Base-by-base conservation (phyloP, 2,797 vertebrate species). In the Tamandua tetradactyla region DNA sequence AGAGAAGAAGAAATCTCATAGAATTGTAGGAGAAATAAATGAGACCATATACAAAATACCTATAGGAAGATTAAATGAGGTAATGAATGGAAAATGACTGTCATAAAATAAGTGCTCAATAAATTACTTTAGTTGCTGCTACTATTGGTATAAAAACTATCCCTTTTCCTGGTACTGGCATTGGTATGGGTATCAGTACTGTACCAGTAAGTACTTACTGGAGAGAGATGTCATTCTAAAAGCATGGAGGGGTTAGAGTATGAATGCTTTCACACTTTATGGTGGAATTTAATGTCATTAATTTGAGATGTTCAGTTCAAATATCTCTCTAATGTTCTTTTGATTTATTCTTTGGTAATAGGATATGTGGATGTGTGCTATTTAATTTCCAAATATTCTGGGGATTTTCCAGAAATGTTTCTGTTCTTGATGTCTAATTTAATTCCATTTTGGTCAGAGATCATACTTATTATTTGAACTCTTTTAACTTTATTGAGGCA, bases 321-420 rank as follows among this genome's bases (percentile, higher is more conserved):
- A 66, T 37, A 61, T 57, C 59, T 66, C n/a, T 93, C 94, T 72
- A 62, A 55, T n/a, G 7, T 79, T 27, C 2, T 59, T 89, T 68
- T 72, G 32, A 83, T 61, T 61, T 83, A 69, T 64, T 57, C 27
- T 64, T 71, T 94, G 59, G 80, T 18, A 12, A 59, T 42, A 66
- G 8, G 20, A 14, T 87, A 87, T 72, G 59, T 88, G 62, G 14
- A 75, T 59, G 3, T 69, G 18, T 35, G 44, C 52, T 75, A 80
- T n/a, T 94, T 89, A 79, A 52, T 89, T 81, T 78, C 47, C 55
- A 89, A 78, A 42, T 84, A 80, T 69, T 95, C 52, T 75, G 10
- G 27, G 35, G 5, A 59, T 57, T 94, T 84, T 84, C 17, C 27
- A 79, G 52, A 84, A 37, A 11, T 92, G n/a, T 30, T 42, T 76